Evolutionary conservation across 2,797 vertebrate species (phyloP).

Genomic region (Enteromius paludinosus): DNA sequence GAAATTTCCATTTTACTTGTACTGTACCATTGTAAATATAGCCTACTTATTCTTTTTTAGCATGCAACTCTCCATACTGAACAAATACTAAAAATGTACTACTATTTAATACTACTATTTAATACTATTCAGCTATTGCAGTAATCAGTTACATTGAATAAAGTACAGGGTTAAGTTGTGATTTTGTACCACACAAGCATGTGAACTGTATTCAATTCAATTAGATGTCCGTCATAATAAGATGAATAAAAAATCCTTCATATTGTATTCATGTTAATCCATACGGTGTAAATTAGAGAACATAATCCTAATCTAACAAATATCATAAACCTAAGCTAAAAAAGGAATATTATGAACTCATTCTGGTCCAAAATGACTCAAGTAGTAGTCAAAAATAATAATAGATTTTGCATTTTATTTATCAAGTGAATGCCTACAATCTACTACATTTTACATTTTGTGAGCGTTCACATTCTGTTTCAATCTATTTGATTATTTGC

Average conservation of each 20-base stretch:
- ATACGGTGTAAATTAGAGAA: not conserved
- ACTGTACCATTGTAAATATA: not conserved
- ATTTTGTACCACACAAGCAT: not conserved
- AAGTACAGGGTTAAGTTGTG: not conserved
- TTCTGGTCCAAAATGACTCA: not conserved
- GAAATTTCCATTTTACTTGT: not conserved
- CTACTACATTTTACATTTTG: not conserved
- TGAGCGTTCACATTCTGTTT: not conserved
- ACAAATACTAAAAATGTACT: not conserved
- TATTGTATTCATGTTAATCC: not conserved
- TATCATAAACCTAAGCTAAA: not conserved
- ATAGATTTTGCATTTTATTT: not conserved
- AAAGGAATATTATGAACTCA: not conserved
- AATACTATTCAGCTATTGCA: too few relatives aligned
- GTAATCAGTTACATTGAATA: not conserved
- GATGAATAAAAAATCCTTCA: not conserved
- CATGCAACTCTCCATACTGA: not conserved
- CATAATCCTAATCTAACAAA: not conserved
- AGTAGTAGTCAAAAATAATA: not conserved
- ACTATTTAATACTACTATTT: too few relatives aligned
- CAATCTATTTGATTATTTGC: conserved; percentile 3
- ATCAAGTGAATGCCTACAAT: not conserved
- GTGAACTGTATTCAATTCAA: not conserved
- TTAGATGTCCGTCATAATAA: not conserved
- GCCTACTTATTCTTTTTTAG: not conserved